These are phyloP conservation scores for Sarcophaga subvicina DNA, from an alignment of 2,888 invertebrate genomes.

Conservation along the genomic window DNA sequence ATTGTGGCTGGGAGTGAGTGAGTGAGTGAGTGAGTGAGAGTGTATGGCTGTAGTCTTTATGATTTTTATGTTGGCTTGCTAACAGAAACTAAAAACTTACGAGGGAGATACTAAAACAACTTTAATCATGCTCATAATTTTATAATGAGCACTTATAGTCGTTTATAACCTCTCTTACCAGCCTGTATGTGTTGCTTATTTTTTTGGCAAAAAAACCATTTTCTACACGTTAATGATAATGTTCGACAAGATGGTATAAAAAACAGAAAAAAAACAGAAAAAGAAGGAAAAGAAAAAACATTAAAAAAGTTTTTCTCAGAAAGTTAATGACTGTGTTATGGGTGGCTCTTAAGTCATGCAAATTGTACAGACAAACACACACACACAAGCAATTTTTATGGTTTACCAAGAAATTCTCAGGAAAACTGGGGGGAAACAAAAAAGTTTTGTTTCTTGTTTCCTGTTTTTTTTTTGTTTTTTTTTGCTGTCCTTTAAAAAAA, in stretches of 20 bases:
- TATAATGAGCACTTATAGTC: constrained; percentile 59
- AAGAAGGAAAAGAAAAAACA: background rate
- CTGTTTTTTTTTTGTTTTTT: background rate
- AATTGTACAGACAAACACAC: background rate
- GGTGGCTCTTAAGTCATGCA: background rate
- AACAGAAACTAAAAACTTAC: background rate
- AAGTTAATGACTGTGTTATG: constrained; percentile 51
- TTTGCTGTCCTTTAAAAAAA: constrained; percentile 1
- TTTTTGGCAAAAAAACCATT: constrained; percentile 19
- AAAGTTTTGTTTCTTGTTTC: constrained; percentile 5
- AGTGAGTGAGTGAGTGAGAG: background rate
- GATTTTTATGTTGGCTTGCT: background rate
- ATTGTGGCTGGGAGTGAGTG: background rate
- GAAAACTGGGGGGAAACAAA: background rate
- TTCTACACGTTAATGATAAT: constrained; percentile 50
- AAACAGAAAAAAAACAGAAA: background rate
- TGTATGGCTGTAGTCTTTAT: background rate
- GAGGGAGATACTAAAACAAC: constrained; percentile 23
- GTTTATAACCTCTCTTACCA: background rate
- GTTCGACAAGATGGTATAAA: constrained; percentile 58
- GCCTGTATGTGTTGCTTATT: background rate
- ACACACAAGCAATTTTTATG: background rate
- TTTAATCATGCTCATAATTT: constrained; percentile 61
- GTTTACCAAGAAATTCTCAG: background rate
- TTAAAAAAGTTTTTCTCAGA: constrained; percentile 9